Evolutionary conservation across 2,888 invertebrate species (phyloP).

Genomic region (Hypomecis punctinalis): DNA sequence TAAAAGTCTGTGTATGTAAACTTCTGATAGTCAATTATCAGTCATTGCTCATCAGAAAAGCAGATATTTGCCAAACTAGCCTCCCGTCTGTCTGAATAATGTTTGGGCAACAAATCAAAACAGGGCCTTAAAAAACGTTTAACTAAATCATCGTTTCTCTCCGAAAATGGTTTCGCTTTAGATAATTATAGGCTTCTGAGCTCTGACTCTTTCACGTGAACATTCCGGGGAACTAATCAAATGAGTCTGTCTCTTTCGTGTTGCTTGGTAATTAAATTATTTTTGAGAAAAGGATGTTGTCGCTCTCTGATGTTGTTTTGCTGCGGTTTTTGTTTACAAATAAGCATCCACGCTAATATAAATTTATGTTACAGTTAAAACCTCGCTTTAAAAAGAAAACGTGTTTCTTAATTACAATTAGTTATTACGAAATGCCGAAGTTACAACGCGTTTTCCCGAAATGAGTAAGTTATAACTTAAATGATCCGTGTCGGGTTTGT

Average conservation of each 20-base stretch:
- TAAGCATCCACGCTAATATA: neutral
- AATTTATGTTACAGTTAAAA: no score
- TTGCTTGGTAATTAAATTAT: slow-evolving; percentile 39
- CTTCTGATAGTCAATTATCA: slow-evolving; percentile 1
- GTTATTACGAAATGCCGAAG: no score
- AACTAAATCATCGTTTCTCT: slow-evolving; percentile 81
- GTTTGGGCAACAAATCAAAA: slow-evolving; percentile 81
- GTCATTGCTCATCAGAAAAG: slow-evolving; percentile 12
- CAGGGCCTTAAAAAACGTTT: slow-evolving; percentile 77
- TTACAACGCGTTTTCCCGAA: no score
- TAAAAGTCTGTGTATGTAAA: no score
- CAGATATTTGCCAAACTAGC: slow-evolving; percentile 44
- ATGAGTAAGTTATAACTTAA: no score
- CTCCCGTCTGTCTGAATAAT: slow-evolving; percentile 56
- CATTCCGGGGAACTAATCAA: slow-evolving; percentile 72
- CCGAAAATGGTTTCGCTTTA: slow-evolving; percentile 77
- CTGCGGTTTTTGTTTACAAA: neutral
- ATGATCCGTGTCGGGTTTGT: no score
- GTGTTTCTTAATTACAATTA: no score
- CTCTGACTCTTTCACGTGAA: slow-evolving; percentile 57
- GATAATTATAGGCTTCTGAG: slow-evolving; percentile 79
- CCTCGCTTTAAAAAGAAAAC: no score
- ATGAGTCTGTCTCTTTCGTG: slow-evolving; percentile 44
- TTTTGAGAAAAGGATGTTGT: slow-evolving; percentile 37
- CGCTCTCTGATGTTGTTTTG: slow-evolving; percentile 13